Conservation (phyloP, 1,140 invertebrate genomes). For the Neomicropteryx cornuta region DNA sequence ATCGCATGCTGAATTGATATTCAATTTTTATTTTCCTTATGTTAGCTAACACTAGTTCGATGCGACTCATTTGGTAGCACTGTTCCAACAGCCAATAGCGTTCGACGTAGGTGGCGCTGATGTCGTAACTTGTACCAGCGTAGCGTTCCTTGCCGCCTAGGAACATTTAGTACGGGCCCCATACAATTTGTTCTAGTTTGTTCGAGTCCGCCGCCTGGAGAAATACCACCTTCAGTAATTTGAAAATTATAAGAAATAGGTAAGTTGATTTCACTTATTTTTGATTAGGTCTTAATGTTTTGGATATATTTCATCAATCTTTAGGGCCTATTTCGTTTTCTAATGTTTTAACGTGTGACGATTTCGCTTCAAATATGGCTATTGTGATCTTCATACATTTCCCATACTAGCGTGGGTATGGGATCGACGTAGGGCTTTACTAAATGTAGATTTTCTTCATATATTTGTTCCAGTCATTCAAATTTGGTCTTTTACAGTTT, state of each 20-base stretch:
- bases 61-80: conserved; percentile 26
- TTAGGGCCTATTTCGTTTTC: conserved; percentile 23
- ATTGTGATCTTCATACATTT: conserved; percentile 19
- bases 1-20: too few species aligned
- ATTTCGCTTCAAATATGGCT: conserved; percentile 41
- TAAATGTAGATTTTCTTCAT: too few species aligned
- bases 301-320: conserved; percentile 24
- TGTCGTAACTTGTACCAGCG: conserved; percentile 33
- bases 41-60: too few species aligned
- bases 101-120: conserved; percentile 29
- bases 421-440: too few species aligned
- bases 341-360: conserved; percentile 37
- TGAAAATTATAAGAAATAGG: conserved; percentile 42
- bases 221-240: conserved; percentile 39
- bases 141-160: conserved; percentile 35
- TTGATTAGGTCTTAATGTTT: conserved; percentile 24
- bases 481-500: too few species aligned
- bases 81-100: conserved; percentile 26
- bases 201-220: conserved; percentile 39
- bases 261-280: conserved; percentile 35
- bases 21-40: too few species aligned
- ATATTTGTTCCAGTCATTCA: too few species aligned
- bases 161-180: conserved; percentile 41
- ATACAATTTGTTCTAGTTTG: conserved; percentile 43
- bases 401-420: conserved; percentile 12